Evolutionary conservation across 2,888 invertebrate species (phyloP).

Genomic region (Drosophila nr. medialis): DNA sequence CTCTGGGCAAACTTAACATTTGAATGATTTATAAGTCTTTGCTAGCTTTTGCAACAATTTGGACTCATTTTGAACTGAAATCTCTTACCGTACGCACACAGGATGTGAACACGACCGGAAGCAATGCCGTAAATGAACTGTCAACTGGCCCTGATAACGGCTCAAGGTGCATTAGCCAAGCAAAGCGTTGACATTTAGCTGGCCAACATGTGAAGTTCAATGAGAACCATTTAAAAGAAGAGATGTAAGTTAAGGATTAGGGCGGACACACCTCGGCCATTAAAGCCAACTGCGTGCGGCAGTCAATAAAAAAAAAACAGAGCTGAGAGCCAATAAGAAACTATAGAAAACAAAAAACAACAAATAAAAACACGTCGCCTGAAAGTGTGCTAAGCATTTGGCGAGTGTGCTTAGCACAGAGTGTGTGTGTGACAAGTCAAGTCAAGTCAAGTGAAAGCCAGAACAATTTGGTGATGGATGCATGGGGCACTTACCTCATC

Average conservation of each 20-base stretch:
- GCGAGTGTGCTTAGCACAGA: slow-evolving; percentile 22
- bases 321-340: slow-evolving; percentile 41
- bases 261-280: slow-evolving; percentile 64
- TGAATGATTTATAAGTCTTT: too few species aligned
- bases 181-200: slow-evolving; percentile 31
- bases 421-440: slow-evolving; percentile 4
- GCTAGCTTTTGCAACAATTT: not conserved
- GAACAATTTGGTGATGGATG: slow-evolving; percentile 35
- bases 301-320: slow-evolving; percentile 60
- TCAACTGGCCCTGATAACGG: slow-evolving; percentile 33
- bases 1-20: too few species aligned
- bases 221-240: slow-evolving; percentile 23
- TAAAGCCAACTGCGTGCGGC: slow-evolving; percentile 69
- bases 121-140: slow-evolving; percentile 66
- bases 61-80: slow-evolving; percentile 28
- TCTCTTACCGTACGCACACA: slow-evolving; percentile 27
- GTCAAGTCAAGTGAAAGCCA: not conserved
- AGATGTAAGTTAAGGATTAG: slow-evolving; percentile 9
- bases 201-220: slow-evolving; percentile 72
- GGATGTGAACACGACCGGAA: slow-evolving; percentile 55
- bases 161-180: slow-evolving; percentile 49
- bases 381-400: slow-evolving; percentile 57
- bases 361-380: slow-evolving; percentile 30
- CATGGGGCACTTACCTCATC: slow-evolving; percentile 93
- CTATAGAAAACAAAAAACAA: slow-evolving; percentile 22